Evolutionary conservation across 2,888 invertebrate species (phyloP).

Genomic region (Nemapogon koenigi): DNA sequence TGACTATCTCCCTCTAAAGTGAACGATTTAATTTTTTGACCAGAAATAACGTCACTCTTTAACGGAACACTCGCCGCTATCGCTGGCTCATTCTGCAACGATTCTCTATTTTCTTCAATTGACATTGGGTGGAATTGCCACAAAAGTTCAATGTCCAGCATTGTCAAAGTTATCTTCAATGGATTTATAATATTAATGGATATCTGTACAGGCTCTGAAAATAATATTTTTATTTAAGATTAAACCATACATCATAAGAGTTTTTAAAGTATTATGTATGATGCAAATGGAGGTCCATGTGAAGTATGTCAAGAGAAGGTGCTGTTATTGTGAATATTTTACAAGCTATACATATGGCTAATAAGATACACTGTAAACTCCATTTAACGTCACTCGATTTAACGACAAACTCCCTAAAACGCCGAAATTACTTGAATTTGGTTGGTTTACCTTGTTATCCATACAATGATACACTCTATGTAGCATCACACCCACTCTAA

Average conservation of each 20-base stretch:
- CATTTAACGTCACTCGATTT: too few relatives aligned
- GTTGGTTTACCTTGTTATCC: too few relatives aligned
- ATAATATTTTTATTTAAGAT: constrained; percentile 14
- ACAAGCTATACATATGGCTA: too few relatives aligned
- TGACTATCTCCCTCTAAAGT: constrained; percentile 65
- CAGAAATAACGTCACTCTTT: constrained; percentile 54
- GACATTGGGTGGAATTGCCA: constrained; percentile 68
- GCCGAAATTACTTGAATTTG: too few relatives aligned
- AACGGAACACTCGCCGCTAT: constrained; percentile 30
- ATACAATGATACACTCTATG: too few relatives aligned
- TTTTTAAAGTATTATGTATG: too few relatives aligned
- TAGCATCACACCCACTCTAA: too few relatives aligned
- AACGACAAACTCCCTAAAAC: too few relatives aligned
- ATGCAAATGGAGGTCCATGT: too few relatives aligned
- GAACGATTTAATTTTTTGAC: constrained; percentile 62
- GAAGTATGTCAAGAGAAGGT: too few relatives aligned
- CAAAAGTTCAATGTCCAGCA: constrained; percentile 74
- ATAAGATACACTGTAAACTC: too few relatives aligned
- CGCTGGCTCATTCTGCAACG: constrained; percentile 36
- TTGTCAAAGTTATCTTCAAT: constrained; percentile 71
- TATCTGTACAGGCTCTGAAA: constrained; percentile 81
- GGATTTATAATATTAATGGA: constrained; percentile 79
- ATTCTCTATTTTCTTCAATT: constrained; percentile 24
- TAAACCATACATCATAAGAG: background rate
- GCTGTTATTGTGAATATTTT: too few relatives aligned